Conservation (phyloP, 2,888 invertebrate genomes). For the Nephrotoma guestfalica region DNA sequence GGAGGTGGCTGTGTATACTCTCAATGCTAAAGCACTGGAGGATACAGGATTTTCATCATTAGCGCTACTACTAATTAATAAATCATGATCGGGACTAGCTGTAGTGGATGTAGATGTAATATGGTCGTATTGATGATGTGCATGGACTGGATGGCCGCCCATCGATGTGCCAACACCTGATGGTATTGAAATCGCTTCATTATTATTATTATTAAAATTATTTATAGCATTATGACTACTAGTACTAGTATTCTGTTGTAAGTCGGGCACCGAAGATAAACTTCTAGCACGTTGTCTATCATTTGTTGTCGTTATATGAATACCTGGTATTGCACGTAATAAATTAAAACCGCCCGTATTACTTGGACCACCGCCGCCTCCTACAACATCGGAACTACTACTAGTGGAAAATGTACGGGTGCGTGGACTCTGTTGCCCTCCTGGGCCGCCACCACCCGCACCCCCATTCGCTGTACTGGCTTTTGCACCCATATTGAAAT, state of each 20-base stretch:
- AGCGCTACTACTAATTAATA: constrained; percentile 2
- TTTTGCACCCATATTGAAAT: constrained; percentile 58
- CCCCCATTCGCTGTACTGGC: constrained; percentile 57
- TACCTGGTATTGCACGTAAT: constrained; percentile 54
- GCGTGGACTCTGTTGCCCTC: constrained; percentile 54
- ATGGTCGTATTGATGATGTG: constrained; percentile 22
- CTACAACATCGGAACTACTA: constrained; percentile 50
- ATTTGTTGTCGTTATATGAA: constrained; percentile 46
- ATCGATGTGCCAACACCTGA: constrained; percentile 18
- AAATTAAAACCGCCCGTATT: constrained; percentile 44
- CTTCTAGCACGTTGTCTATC: constrained; percentile 73
- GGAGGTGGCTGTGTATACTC: constrained; percentile 78
- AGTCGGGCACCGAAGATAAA: constrained; percentile 68
- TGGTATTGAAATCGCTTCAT: constrained; percentile 25
- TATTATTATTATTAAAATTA: constrained; percentile 28
- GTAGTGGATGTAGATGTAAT: constrained; percentile 18
- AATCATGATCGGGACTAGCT: constrained; percentile 17
- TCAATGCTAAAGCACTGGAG: constrained; percentile 38
- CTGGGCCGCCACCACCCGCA: constrained; percentile 18
- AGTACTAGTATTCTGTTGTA: constrained; percentile 27
- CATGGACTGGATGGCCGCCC: background rate
- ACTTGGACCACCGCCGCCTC: constrained; percentile 18
- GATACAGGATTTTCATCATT: constrained; percentile 5
- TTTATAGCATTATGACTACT: constrained; percentile 4
- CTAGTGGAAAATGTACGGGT: constrained; percentile 62